Base-by-base conservation (phyloP, 2,888 invertebrate species). In the Crossocerus cetratus region DNA sequence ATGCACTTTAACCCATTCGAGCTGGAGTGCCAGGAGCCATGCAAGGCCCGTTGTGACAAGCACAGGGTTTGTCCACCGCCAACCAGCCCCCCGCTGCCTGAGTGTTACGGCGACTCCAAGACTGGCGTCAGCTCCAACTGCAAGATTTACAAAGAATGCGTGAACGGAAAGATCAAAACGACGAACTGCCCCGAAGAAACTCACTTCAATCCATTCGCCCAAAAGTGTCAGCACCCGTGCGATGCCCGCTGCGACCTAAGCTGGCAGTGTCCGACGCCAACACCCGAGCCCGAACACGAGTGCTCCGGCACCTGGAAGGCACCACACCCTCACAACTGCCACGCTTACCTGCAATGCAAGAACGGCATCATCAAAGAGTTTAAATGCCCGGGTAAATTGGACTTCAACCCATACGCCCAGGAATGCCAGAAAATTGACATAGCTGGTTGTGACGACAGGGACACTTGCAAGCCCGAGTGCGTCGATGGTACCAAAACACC, bases 221-320 rank as follows among this genome's bases (percentile, higher is more conserved):
- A 80, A 72, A 74, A 77, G 0, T 87, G 87, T 20, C 82, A 83
- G 18, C 78, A 69, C 69, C 74, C 76, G 0, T 2, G n/a, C 0
- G 59, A 80, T 2, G 84, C 81, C 0, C 59, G 76, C 0, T 86
- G 86, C 57, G 22, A 11, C 21, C 13, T n/a, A n/a, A 5, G 11
- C n/a, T 11, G 2, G 3, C 22, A n/a, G n/a, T n/a, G n/a, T n/a
- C n/a, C n/a, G n/a, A n/a, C n/a, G n/a, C n/a, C n/a, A n/a, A n/a
- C n/a, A n/a, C n/a, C n/a, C n/a, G n/a, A n/a, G n/a, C n/a, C n/a
- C n/a, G n/a, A n/a, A n/a, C n/a, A n/a, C n/a, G n/a, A n/a, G n/a
- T n/a, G n/a, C n/a, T n/a, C n/a, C n/a, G n/a, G 49, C 16, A 49
- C 49, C 2, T 3, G 32, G 8, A 32, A 32, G n/a, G n/a, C n/a